A percentile compares a stretch with the other conserved stretches of the same genome.
Evolutionary conservation across 2,888 invertebrate species (phyloP).

Genomic region (Argyresthia albistria): DNA sequence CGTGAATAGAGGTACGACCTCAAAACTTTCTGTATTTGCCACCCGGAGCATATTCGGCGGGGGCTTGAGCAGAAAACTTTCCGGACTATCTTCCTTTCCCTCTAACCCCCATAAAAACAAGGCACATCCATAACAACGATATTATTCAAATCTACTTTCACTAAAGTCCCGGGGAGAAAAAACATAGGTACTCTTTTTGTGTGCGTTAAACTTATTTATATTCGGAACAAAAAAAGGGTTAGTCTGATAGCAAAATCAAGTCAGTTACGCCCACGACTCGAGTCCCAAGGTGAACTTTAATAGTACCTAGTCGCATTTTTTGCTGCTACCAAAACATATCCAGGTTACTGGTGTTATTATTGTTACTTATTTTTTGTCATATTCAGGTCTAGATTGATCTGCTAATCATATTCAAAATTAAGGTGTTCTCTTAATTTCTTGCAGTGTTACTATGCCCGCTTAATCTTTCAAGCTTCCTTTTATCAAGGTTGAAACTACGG

Average conservation of each 20-base stretch:
- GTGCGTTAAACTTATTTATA: constrained; percentile 48
- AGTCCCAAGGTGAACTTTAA: constrained; percentile 53
- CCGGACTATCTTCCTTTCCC: not conserved
- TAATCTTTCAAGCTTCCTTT: no score
- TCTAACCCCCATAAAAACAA: not conserved
- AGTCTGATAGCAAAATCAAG: constrained; percentile 66
- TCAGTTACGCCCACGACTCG: constrained; percentile 52
- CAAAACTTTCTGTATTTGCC: constrained; percentile 7
- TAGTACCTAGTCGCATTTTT: constrained; percentile 38
- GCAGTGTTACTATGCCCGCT: no score
- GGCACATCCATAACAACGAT: constrained; percentile 32
- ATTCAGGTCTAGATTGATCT: not conserved
- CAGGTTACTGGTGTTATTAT: constrained; percentile 32
- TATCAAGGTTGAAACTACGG: no score
- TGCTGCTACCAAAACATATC: constrained; percentile 28
- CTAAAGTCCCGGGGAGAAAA: constrained; percentile 49
- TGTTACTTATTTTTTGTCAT: constrained; percentile 17
- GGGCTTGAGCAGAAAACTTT: constrained; percentile 6
- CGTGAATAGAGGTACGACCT: constrained; percentile 4
- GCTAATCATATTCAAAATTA: no score
- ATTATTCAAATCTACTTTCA: constrained; percentile 62
- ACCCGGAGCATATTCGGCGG: constrained; percentile 5
- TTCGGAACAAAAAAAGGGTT: constrained; percentile 68
- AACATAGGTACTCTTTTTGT: constrained; percentile 46
- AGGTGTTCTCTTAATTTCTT: no score